Evolutionary conservation across 2,113 vertebrate genomes (phyloP).

Genomic region (Rhea americana): DNA sequence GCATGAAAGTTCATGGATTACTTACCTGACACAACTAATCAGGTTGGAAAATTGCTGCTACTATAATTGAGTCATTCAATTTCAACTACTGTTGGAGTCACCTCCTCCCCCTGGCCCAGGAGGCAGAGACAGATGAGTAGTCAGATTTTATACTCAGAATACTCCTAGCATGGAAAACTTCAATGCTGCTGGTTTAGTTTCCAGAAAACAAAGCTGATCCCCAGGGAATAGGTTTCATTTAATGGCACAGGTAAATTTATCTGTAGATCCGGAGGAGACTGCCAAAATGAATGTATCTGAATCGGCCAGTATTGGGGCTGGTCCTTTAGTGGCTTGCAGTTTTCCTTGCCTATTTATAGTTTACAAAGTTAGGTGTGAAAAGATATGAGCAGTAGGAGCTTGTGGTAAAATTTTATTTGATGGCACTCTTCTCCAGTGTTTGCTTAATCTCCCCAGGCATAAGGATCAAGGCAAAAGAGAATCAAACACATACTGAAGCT

Average conservation of each 20-base stretch:
- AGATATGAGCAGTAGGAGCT: neutral
- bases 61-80: conserved; percentile 33
- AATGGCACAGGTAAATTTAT: neutral
- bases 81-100: neutral
- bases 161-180: neutral
- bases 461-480: neutral
- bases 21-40: conserved; percentile 24
- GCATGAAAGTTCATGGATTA: neutral
- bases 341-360: neutral
- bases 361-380: neutral
- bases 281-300: neutral
- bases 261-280: neutral
- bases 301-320: neutral
- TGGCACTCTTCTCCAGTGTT: neutral
- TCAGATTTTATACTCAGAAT: neutral
- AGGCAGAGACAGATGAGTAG: neutral
- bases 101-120: neutral
- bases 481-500: neutral
- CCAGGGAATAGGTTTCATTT: neutral
- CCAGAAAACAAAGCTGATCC: neutral
- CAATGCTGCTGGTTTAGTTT: neutral
- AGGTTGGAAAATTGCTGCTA: conserved; percentile 29
- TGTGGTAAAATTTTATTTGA: neutral
- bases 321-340: neutral
- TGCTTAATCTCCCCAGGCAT: neutral